Conservation (phyloP, 1,140 invertebrate genomes). For the Neodiprion fabricii region DNA sequence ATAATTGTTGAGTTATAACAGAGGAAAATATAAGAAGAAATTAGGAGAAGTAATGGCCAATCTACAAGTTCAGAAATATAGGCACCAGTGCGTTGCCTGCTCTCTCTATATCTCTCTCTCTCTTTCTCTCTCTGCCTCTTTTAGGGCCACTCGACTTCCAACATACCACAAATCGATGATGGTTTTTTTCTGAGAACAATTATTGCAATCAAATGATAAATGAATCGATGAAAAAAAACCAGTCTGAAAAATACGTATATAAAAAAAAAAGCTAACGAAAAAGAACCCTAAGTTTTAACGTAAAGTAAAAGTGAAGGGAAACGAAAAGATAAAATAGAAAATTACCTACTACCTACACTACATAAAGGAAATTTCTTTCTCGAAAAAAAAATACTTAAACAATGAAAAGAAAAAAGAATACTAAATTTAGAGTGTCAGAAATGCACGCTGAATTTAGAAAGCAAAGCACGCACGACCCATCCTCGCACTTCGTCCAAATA, state of each 20-base stretch:
- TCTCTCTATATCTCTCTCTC: neutral
- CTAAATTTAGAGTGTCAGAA: neutral
- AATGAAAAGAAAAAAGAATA: conserved; percentile 1
- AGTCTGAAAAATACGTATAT: conserved; percentile 40
- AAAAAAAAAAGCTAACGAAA: conserved; percentile 34
- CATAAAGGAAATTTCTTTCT: neutral
- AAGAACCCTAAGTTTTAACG: neutral
- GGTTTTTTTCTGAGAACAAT: conserved; percentile 28
- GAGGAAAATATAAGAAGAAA: conserved; percentile 27
- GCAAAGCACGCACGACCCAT: conserved; percentile 51
- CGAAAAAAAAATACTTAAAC: neutral
- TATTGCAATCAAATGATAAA: conserved; percentile 38
- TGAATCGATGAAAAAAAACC: conserved; percentile 34
- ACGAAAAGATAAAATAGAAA: neutral
- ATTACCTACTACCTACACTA: neutral
- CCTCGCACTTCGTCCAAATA: conserved; percentile 56
- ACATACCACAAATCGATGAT: neutral
- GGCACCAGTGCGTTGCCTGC: neutral
- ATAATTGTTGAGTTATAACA: conserved; percentile 25
- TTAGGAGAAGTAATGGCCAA: neutral
- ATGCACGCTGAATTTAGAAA: conserved; percentile 1
- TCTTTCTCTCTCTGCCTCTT: conserved; percentile 33
- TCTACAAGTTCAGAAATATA: neutral
- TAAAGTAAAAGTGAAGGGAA: neutral
- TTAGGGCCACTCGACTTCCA: conserved; percentile 35